These are phyloP conservation scores for Oligia strigilis DNA, from an alignment of 2,888 invertebrate species.

Conservation along the genomic window DNA sequence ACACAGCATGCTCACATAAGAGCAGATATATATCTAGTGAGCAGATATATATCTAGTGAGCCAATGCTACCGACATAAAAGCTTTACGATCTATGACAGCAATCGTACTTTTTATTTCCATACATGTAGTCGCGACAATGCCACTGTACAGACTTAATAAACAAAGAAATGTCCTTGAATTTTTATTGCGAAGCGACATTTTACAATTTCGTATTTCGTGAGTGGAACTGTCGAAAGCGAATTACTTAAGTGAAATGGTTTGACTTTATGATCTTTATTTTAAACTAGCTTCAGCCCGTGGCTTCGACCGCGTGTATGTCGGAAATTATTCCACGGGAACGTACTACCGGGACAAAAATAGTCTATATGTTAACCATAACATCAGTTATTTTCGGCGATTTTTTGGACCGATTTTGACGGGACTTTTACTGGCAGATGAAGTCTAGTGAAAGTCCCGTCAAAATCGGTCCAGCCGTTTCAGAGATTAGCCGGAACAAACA, in stretches of 20 bases:
- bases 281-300: background rate
- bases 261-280: conserved; percentile 9
- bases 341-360: no score
- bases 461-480: background rate
- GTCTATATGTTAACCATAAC: background rate
- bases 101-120: conserved; percentile 52
- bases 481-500: background rate
- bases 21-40: conserved; percentile 36
- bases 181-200: conserved; percentile 51
- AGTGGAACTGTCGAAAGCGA: conserved; percentile 22
- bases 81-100: conserved; percentile 48
- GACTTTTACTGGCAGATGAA: no score
- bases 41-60: conserved; percentile 21
- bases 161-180: conserved; percentile 48
- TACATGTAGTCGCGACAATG: conserved; percentile 36
- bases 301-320: background rate
- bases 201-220: conserved; percentile 32
- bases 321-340: no score
- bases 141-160: conserved; percentile 39
- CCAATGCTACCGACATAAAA: conserved; percentile 49
- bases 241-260: conserved; percentile 31
- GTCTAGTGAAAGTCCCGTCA: background rate
- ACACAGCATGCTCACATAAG: conserved; percentile 14
- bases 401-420: no score
- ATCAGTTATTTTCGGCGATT: no score